A percentile compares a stretch with the other conserved stretches of the same genome.
phyloP scores from a whole-genome alignment of 2,888 invertebrate genomes.

The Invenusta paracnida region DNA sequence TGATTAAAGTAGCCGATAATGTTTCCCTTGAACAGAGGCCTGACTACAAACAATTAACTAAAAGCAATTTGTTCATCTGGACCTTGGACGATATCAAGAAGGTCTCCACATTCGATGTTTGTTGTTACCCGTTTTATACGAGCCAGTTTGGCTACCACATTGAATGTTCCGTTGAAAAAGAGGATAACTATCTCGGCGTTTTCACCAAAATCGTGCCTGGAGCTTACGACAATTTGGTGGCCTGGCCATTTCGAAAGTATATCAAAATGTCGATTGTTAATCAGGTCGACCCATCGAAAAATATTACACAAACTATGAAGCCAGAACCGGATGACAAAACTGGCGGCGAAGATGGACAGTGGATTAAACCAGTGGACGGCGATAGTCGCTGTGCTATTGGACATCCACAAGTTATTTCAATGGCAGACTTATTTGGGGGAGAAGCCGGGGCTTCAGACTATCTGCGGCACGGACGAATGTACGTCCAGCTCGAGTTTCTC shows the following conservation, averaged over 20 bases:
- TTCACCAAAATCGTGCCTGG: not conserved
- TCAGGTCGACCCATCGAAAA: not conserved
- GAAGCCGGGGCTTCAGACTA: not conserved
- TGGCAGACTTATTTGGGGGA: not conserved
- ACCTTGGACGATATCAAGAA: not conserved
- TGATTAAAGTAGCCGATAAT: no score
- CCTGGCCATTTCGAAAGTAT: not conserved
- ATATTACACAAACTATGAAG: not conserved
- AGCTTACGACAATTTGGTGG: not conserved
- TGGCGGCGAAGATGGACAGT: not conserved
- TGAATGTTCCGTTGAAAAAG: not conserved
- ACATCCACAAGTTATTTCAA: not conserved
- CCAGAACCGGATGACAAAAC: not conserved
- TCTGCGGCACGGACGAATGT: not conserved
- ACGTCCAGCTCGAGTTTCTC: not conserved
- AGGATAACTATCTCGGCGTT: not conserved
- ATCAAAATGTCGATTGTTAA: not conserved
- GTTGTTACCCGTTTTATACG: not conserved
- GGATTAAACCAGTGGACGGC: not conserved
- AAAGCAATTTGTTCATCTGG: not conserved
- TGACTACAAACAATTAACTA: no score
- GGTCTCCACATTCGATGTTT: not conserved
- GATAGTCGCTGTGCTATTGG: not conserved
- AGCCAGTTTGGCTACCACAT: not conserved
- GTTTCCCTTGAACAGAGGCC: no score